A percentile compares a stretch with the other conserved stretches of the same genome.
Conservation (phyloP, 2,797 vertebrate genomes). For the Myotis findleyi region DNA sequence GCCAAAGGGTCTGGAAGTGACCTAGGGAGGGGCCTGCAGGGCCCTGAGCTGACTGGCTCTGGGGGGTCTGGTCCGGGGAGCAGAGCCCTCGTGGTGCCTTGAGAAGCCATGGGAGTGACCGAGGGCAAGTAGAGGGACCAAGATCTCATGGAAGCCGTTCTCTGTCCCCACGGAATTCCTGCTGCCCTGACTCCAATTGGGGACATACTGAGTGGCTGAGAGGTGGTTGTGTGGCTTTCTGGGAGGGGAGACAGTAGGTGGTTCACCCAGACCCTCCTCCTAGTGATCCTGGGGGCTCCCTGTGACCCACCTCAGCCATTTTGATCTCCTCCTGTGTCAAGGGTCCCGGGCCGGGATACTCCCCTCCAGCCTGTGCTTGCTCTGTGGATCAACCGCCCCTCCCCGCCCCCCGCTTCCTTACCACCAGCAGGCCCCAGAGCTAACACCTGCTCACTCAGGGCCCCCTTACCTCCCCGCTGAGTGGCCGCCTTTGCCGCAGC, state of each 20-base stretch:
- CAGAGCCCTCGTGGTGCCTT: not conserved
- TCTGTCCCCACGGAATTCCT: not conserved
- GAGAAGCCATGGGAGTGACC: not conserved
- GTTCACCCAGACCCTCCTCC: not conserved
- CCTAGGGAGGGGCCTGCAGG: not conserved
- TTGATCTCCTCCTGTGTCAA: not conserved
- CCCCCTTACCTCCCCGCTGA: not conserved
- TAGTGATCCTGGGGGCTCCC: not conserved
- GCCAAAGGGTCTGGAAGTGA: not conserved
- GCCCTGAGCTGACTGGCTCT: not conserved
- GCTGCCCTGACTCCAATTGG: not conserved
- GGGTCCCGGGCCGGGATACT: not conserved
- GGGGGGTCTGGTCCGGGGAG: not conserved
- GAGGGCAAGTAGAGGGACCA: not conserved
- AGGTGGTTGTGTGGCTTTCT: not conserved
- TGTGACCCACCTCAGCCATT: not conserved
- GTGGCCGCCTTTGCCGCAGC: not conserved
- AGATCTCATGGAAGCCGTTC: not conserved
- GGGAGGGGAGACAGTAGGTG: not conserved
- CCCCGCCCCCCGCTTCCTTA: not conserved
- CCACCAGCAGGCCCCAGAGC: not conserved
- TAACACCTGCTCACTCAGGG: not conserved
- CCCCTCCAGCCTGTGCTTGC: slow-evolving; percentile 9
- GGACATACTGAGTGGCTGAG: not conserved
- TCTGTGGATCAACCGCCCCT: not conserved